Base-by-base conservation (phyloP, 2,797 vertebrate species). In the Anabas testudineus region DNA sequence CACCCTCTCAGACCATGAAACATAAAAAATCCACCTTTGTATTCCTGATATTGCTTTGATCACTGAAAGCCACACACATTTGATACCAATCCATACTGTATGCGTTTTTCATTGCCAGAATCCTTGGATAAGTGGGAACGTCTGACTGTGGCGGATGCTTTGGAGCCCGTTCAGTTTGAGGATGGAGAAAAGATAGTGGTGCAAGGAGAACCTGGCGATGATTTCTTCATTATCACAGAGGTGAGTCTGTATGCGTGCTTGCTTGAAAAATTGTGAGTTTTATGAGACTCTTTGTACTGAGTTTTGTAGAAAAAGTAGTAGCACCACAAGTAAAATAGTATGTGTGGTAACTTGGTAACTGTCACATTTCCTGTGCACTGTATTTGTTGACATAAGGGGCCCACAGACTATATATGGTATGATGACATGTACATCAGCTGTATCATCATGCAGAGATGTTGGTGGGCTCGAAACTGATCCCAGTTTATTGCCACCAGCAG, bases 41-140 rank as follows among this genome's bases (percentile, higher is more conserved):
- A 37, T 28, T 26, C 51, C n/a, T 46, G 0, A 53, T 53, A 4
- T 32, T 69, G 32, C 18, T 30, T 26, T 59, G 37, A 45, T 64
- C 49, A 30, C 10, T 58, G n/a, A 46, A 47, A 70, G 65, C 49
- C 28, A 54, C 42, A 45, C 48, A 22, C n/a, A 58, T 28, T n/a
- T 60, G 9, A 62, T 13, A 67, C 30, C 67, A 48, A 60, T 48
- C 2, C 19, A 10, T 64, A n/a, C n/a, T n/a, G n/a, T n/a, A 21
- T 71, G 22, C 60, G 7, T 55, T 54, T 39, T 65, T n/a, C 12
- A 3, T 72, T 67, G 51, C 51, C 86, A 99, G 97, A 98, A 89
- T 99, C 97, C 76, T 91, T 99, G 93, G 97, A 99, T 88, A 98
- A 99, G 85, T 99, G 97, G 97, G 98, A 99, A 57, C 96, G 98